These are phyloP conservation scores for Rhizoglyphus robini DNA, from an alignment of 1,140 invertebrate genomes.

Conservation along the genomic window DNA sequence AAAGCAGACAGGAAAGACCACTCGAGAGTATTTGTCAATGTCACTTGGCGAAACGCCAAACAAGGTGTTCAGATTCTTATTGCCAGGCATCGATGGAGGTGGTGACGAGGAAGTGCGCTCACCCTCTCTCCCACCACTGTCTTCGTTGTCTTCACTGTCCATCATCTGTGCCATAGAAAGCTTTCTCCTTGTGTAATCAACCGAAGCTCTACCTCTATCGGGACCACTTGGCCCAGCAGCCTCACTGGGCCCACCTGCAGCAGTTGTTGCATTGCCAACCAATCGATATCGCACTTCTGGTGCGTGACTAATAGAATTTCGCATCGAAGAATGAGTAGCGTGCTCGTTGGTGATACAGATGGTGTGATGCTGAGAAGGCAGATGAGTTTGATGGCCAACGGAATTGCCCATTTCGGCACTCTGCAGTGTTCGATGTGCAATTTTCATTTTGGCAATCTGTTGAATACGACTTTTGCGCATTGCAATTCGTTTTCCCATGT, in stretches of 20 bases:
- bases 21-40: slow-evolving; percentile 88
- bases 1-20: slow-evolving; percentile 86
- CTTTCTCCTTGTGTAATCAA: background rate
- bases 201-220: background rate
- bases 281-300: background rate
- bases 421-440: slow-evolving; percentile 6
- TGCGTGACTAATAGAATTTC: no score
- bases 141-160: no score
- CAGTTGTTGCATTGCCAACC: slow-evolving; percentile 1
- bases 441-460: slow-evolving; percentile 32
- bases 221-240: background rate
- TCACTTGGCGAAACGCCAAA: slow-evolving; percentile 79
- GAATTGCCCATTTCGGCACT: no score
- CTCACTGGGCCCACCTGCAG: background rate
- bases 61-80: slow-evolving; percentile 70
- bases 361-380: no score
- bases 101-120: background rate
- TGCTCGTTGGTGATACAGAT: no score
- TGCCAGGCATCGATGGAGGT: background rate
- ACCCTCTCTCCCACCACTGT: background rate
- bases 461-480: slow-evolving; percentile 81
- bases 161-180: background rate
- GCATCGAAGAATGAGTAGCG: no score
- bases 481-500: slow-evolving; percentile 87
- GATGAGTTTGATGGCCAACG: no score